Conservation (phyloP, 1,140 invertebrate species). For the Drosophila kepulauana region DNA sequence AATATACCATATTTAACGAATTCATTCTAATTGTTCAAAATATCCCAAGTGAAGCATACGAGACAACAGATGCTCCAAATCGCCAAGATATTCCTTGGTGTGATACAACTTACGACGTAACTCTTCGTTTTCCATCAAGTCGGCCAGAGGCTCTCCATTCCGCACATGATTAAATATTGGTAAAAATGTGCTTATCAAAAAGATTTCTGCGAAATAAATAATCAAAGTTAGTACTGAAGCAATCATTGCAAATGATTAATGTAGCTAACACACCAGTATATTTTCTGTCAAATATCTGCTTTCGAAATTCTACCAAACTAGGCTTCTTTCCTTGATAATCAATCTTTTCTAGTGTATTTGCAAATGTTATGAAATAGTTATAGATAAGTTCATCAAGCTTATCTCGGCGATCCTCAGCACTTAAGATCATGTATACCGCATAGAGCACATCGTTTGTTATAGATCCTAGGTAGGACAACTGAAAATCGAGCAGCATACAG, state of each 20-base stretch:
- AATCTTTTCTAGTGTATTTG: conserved; percentile 22
- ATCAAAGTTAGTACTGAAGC: not conserved
- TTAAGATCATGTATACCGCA: conserved; percentile 31
- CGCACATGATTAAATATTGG: not conserved
- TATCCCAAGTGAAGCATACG: not conserved
- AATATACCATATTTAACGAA: not conserved
- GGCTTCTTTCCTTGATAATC: conserved; percentile 25
- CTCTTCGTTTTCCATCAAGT: not conserved
- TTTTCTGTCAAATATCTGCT: conserved; percentile 10
- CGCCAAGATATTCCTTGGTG: not conserved
- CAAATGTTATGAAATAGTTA: conserved; percentile 33
- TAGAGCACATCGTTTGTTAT: conserved; percentile 39
- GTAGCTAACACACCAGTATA: conserved; percentile 1
- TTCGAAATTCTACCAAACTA: conserved; percentile 17
- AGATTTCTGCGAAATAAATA: not conserved
- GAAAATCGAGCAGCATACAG: conserved; percentile 38
- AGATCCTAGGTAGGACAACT: conserved; percentile 31
- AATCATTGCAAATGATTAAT: not conserved
- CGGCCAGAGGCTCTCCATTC: not conserved
- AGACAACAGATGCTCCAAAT: conserved; percentile 1
- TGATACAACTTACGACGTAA: not conserved
- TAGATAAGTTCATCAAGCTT: conserved; percentile 30
- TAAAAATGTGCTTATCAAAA: not conserved
- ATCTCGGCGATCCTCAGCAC: conserved; percentile 26
- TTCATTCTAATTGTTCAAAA: conserved; percentile 44